Base-by-base conservation (phyloP, 92 coral and sea anemone species). In the Blastomussa wellsi region DNA sequence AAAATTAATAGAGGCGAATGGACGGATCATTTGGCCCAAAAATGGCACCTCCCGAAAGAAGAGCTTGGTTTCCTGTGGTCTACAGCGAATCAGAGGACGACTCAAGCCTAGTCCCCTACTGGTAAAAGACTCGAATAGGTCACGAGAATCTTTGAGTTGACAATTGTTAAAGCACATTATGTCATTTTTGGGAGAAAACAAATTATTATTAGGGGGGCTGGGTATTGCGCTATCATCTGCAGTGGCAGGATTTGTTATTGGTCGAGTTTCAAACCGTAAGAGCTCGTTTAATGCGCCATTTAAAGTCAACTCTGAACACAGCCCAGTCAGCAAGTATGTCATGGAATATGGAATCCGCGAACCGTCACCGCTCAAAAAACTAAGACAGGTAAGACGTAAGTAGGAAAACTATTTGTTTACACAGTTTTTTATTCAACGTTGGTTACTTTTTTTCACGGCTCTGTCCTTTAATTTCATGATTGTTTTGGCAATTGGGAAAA, bases 291-390 rank as follows among this genome's bases (percentile, higher is more conserved):
- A 51, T 11, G 16, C 7, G 24, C 24, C 41, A 0, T 36, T 33
- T 36, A 68, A 68, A 68, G 41, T 10, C 44, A 2, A 49, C 22
- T 36, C 17, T 49, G 66, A 53, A 26, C 44, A 4, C 24, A 76
- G 33, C 17, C 48, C 12, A 20, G 70, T 41, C 24, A 7, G 62
- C 5, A 62, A 38, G 20, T 92, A 92, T 59, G 53, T 92, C 36
- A 0, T 86, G 41, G 37, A 84, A 19, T 32, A 92, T 71, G 91
- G 91, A 51, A 72, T 90, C 47, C 80, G 93, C 32, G 95, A 92
- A 77, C 79, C 92, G 2, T 76, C 29, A 53, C 74, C 87, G 2
- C 87, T 90, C 57, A 66, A 44, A 12, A 74, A 82, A 65, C 84
- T 92, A 2, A 52, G 93, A 57, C 89, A 92, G 95, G 95, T 89